These are phyloP conservation scores for Phoxinus phoxinus DNA, from an alignment of 2,113 vertebrate genomes.

Conservation along the genomic window DNA sequence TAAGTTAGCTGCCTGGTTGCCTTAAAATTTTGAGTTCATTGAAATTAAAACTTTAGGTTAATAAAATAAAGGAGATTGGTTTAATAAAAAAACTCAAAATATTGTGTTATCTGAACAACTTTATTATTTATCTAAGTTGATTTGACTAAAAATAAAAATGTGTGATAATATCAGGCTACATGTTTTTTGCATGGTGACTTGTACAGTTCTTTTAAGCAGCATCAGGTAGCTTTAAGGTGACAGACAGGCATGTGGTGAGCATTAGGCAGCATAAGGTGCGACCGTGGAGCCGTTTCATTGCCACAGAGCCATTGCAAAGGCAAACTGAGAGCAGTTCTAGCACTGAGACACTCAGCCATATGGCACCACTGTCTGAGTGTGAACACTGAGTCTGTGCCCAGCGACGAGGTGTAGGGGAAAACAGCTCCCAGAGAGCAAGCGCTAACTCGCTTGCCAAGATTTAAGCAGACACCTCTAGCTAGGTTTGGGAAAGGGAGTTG, in stretches of 20 bases:
- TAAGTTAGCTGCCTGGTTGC: too few species aligned
- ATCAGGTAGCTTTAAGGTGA: slow-evolving; percentile 36
- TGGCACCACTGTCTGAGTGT: slow-evolving; percentile 55
- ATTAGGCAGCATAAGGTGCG: slow-evolving; percentile 61
- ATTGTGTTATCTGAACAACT: too few species aligned
- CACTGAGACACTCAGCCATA: slow-evolving; percentile 59
- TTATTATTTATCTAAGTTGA: too few species aligned
- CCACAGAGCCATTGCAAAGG: slow-evolving; percentile 52
- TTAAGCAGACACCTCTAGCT: slow-evolving; percentile 53
- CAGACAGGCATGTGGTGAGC: slow-evolving; percentile 54
- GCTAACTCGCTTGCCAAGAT: slow-evolving; percentile 42
- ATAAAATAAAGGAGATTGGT: too few species aligned
- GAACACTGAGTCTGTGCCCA: slow-evolving; percentile 51
- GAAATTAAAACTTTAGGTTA: too few species aligned
- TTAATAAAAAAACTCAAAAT: too few species aligned
- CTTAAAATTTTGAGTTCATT: too few species aligned
- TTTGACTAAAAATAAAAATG: too few species aligned
- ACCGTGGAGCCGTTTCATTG: slow-evolving; percentile 53
- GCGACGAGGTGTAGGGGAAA: slow-evolving; percentile 49
- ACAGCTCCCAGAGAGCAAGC: slow-evolving; percentile 38
- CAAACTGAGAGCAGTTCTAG: slow-evolving; percentile 33
- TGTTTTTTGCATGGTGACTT: not conserved
- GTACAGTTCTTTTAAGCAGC: not conserved
- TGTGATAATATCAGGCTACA: too few species aligned
- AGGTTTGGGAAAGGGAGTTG: slow-evolving; percentile 39